Conservation (phyloP, 1,140 invertebrate genomes). For the Papilio machaon region DNA sequence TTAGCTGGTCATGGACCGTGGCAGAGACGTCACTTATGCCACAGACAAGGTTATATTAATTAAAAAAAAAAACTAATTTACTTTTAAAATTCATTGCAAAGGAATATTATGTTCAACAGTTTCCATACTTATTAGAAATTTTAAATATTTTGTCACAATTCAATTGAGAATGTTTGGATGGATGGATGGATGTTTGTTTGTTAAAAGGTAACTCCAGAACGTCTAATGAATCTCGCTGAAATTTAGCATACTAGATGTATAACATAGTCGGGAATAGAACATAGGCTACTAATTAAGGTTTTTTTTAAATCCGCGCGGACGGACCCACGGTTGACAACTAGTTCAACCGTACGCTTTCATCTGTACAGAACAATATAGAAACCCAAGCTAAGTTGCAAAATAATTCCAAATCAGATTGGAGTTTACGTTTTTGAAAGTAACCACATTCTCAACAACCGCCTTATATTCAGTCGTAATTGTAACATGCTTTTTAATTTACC, state of each 20-base stretch:
- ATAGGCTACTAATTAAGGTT: too few species aligned
- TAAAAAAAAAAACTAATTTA: slow-evolving; percentile 30
- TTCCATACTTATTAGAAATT: not conserved
- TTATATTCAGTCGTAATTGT: not conserved
- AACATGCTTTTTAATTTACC: not conserved
- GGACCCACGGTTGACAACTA: too few species aligned
- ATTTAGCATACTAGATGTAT: too few species aligned
- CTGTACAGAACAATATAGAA: not conserved
- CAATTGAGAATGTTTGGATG: too few species aligned
- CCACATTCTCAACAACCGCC: not conserved
- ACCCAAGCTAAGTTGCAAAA: not conserved
- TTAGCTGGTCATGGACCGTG: slow-evolving; percentile 28
- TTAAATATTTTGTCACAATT: not conserved
- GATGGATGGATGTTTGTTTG: too few species aligned
- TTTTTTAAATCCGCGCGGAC: too few species aligned
- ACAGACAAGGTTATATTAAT: slow-evolving; percentile 19
- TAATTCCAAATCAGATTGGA: not conserved
- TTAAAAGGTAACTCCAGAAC: too few species aligned
- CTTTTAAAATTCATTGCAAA: slow-evolving; percentile 33
- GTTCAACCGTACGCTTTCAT: too few species aligned
- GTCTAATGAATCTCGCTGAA: too few species aligned
- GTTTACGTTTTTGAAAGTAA: not conserved
- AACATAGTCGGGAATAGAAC: too few species aligned
- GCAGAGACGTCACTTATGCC: slow-evolving; percentile 15
- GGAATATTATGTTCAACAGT: not conserved